These are phyloP conservation scores for Drosophila niveifrons DNA, from an alignment of 2,888 invertebrate species.

Conservation along the genomic window DNA sequence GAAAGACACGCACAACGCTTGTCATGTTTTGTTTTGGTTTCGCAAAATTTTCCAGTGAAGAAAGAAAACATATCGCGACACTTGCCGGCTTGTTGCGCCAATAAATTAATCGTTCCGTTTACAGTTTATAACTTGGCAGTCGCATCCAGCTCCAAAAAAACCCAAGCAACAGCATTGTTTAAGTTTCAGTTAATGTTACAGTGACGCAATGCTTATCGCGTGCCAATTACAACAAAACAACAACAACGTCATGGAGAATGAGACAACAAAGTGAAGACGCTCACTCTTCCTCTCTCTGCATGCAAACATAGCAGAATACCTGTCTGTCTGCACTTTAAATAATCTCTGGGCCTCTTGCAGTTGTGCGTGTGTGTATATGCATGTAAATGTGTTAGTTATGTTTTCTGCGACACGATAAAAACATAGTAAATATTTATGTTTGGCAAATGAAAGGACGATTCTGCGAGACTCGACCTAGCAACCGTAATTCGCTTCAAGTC, in stretches of 20 bases:
- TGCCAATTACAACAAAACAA: conserved; percentile 41
- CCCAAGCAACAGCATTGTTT: not conserved
- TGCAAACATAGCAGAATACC: conserved; percentile 26
- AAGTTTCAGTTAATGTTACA: conserved; percentile 21
- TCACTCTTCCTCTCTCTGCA: conserved; percentile 1
- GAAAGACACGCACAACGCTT: conserved; percentile 31
- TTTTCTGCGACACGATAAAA: conserved; percentile 32
- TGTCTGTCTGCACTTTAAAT: conserved; percentile 12
- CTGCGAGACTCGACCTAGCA: conserved; percentile 12
- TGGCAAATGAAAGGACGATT: conserved; percentile 40
- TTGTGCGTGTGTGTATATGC: conserved; percentile 13
- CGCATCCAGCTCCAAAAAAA: conserved; percentile 6
- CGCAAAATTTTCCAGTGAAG: conserved; percentile 29
- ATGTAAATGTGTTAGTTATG: conserved; percentile 16
- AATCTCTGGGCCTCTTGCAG: conserved; percentile 20
- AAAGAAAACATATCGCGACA: conserved; percentile 30
- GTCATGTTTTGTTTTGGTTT: conserved; percentile 42
- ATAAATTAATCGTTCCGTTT: conserved; percentile 21
- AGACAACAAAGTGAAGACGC: conserved; percentile 18
- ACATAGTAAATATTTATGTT: conserved; percentile 31
- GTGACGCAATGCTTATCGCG: conserved; percentile 58
- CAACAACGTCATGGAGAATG: conserved; percentile 21
- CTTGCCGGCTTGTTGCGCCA: conserved; percentile 65
- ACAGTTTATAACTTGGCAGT: conserved; percentile 1
- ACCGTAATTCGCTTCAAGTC: conserved; percentile 14